Evolutionary conservation across 2,113 vertebrate genomes (phyloP), one percentile per base, ranked within the genome.

Genomic region (Hemiscyllium ocellatum): DNA sequence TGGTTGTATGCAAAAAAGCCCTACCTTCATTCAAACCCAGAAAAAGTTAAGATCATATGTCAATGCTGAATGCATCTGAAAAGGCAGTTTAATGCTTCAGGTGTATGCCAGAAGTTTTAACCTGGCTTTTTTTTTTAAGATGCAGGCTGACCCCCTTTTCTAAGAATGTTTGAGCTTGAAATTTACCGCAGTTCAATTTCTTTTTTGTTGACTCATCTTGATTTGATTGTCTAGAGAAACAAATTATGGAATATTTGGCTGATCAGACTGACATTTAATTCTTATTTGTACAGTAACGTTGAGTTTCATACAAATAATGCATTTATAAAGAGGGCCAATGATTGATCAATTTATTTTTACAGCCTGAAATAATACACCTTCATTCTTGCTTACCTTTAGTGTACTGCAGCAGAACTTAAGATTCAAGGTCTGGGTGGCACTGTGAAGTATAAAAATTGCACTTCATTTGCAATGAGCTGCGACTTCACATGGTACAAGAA

Each of bases 401-500:
- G 98, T 98, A 98, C 98, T 98, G 98, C 98, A 98, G 99, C 99
- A 99, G 98, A 99, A 99, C 99, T 99, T 99, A 99, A 99, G 98
- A 98, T 99, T 98, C 98, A 99, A 99, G 98, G 98, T 99, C 98
- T 98, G 98, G 99, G 98, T 97, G 98, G 98, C 99, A 98, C 99
- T 99, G 99, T 99, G 99, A 99, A 98, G 98, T 98, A 99, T 98
- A 99, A 98, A 99, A 98, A 98, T 98, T 98, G 98, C 98, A 98
- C 98, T 98, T 95, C 94, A 98, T 98, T 98, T 98, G 98, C 98
- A 98, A 98, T 99, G 98, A 99, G 98, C 98, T 98, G 98, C 98
- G 98, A 98, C 98, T 98, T 98, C 98, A 98, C 98, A 98, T 98
- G 97, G 98, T 98, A 96, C 95, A 97, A 98, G 98, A 97, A 98